phyloP scores from a whole-genome alignment of 35 echinoderm and acorn worm genomes.

The Lytechinus pictus region DNA sequence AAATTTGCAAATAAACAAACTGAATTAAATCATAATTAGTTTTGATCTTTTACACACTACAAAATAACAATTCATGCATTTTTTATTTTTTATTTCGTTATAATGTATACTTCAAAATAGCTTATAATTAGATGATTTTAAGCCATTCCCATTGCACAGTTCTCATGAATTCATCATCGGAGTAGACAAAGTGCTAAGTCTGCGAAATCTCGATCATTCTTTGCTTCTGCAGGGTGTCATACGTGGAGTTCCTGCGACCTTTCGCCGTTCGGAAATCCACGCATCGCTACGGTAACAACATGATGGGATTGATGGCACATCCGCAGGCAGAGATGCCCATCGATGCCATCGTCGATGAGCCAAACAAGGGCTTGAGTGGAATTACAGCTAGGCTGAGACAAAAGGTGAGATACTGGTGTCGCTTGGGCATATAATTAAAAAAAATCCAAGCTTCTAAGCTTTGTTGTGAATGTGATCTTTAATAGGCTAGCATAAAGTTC shows the following conservation, averaged over 20 bases:
- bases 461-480: too few species aligned
- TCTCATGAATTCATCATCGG: neutral
- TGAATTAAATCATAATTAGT: too few species aligned
- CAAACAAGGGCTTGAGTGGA: conserved; percentile 86
- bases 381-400: conserved; percentile 89
- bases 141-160: neutral
- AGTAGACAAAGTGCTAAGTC: neutral
- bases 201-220: neutral
- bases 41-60: too few species aligned
- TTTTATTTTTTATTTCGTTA: too few species aligned
- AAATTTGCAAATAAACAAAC: too few species aligned
- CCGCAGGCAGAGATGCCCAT: conserved; percentile 92
- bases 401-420: conserved; percentile 66
- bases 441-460: too few species aligned
- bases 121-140: too few species aligned
- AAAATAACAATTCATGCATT: too few species aligned
- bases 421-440: too few species aligned
- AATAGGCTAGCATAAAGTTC: too few species aligned
- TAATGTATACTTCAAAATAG: too few species aligned
- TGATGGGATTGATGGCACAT: conserved; percentile 77
- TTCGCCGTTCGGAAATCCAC: conserved; percentile 87
- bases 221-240: conserved; percentile 68
- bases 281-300: conserved; percentile 90
- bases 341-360: conserved; percentile 90
- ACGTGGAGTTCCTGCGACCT: conserved; percentile 92